Percentiles rank a stretch among this genome's conserved stretches.
Evolutionary conservation across 2,888 invertebrate species (phyloP).

Genomic region (Habrosyne pyritoides): DNA sequence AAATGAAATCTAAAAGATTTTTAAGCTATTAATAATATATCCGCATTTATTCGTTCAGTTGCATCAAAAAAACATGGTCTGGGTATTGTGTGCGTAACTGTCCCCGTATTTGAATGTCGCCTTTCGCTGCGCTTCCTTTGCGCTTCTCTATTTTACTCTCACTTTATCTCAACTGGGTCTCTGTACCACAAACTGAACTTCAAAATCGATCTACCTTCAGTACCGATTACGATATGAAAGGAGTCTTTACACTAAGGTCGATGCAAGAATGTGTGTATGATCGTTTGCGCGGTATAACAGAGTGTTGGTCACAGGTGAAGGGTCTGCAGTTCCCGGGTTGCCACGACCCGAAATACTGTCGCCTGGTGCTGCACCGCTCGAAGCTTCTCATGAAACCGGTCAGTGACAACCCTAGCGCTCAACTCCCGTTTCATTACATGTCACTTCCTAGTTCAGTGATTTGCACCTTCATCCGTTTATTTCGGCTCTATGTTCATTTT

Average conservation of each 20-base stretch:
- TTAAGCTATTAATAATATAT: too few relatives aligned
- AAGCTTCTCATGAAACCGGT: conserved; percentile 98
- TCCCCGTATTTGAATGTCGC: conserved; percentile 59
- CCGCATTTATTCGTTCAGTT: conserved; percentile 51
- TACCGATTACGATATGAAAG: background rate
- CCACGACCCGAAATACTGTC: conserved; percentile 97
- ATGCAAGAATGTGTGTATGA: conserved; percentile 40
- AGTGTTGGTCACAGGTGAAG: conserved; percentile 91
- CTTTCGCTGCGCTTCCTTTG: conserved; percentile 67
- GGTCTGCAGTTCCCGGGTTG: conserved; percentile 98
- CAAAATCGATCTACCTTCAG: background rate
- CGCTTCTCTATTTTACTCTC: conserved; percentile 34
- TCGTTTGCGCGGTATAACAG: conserved; percentile 56
- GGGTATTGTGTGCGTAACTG: conserved; percentile 64
- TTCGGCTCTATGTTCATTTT: conserved; percentile 51
- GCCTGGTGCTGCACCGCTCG: conserved; percentile 98
- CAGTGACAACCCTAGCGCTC: conserved; percentile 82
- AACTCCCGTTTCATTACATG: conserved; percentile 29
- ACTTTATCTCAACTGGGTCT: background rate
- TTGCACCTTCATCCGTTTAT: conserved; percentile 44
- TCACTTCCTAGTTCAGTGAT: conserved; percentile 52
- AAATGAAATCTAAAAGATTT: too few relatives aligned
- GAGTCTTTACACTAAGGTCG: conserved; percentile 6
- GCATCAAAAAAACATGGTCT: conserved; percentile 58
- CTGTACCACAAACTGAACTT: background rate